A percentile compares a stretch with the other conserved stretches of the same genome.
Evolutionary conservation across 2,888 invertebrate genomes (phyloP).

Genomic region (Cerastoderma edule): DNA sequence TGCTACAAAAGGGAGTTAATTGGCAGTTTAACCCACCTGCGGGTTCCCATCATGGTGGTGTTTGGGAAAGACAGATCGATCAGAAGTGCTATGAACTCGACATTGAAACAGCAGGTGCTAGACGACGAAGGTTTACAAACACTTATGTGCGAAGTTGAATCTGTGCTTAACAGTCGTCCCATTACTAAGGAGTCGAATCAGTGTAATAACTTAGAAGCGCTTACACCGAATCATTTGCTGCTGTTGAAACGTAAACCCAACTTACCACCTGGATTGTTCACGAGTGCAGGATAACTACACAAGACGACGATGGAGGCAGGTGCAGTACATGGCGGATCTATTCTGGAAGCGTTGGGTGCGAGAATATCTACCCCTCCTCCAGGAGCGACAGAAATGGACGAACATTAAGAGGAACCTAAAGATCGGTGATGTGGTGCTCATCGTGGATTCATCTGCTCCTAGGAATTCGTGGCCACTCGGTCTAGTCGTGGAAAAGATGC

Average conservation of each 20-base stretch:
- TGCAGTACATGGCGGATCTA: conserved; percentile 41
- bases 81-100: conserved; percentile 19
- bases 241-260: conserved; percentile 12
- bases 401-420: conserved; percentile 19
- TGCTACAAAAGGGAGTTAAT: conserved; percentile 29
- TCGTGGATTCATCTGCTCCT: conserved; percentile 28
- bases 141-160: conserved; percentile 29
- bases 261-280: conserved; percentile 41
- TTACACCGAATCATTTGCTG: conserved; percentile 49
- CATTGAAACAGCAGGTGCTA: conserved; percentile 35
- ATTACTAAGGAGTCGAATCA: conserved; percentile 40
- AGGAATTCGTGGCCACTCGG: conserved; percentile 38
- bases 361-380: conserved; percentile 34
- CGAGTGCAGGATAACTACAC: conserved; percentile 29
- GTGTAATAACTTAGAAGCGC: conserved; percentile 34
- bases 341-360: conserved; percentile 49
- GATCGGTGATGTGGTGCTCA: conserved; percentile 35
- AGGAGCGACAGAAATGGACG: conserved; percentile 43
- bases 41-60: conserved; percentile 39
- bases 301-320: conserved; percentile 39
- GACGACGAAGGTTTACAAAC: conserved; percentile 43
- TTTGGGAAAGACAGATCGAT: conserved; percentile 37
- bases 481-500: conserved; percentile 17
- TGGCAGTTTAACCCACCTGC: conserved; percentile 53
- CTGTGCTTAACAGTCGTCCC: conserved; percentile 53